Evolutionary conservation across 2,113 vertebrate genomes (phyloP).

Genomic region (Centropristis striata): DNA sequence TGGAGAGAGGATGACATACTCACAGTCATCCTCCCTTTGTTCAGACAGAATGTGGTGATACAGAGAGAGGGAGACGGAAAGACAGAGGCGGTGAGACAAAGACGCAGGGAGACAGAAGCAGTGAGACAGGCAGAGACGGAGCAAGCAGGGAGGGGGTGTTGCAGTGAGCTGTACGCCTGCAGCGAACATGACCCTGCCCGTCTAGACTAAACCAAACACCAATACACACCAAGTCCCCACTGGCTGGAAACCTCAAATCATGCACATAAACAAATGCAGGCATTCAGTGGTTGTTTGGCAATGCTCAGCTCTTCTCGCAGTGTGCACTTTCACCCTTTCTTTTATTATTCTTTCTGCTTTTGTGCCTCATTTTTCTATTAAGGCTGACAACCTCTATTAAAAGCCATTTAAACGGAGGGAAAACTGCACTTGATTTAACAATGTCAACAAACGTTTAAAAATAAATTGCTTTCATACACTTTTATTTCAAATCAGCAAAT

Average conservation of each 20-base stretch:
- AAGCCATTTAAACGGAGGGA: not conserved
- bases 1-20: not conserved
- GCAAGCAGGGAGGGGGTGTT: constrained; percentile 7
- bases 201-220: constrained; percentile 59
- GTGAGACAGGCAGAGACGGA: constrained; percentile 5
- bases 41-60: not conserved
- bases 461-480: not conserved
- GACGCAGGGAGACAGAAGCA: not conserved
- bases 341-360: constrained; percentile 9
- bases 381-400: constrained; percentile 4
- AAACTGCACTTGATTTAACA: not conserved
- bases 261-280: constrained; percentile 40
- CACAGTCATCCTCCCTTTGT: constrained; percentile 10
- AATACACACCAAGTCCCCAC: constrained; percentile 28
- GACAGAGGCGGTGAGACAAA: not conserved
- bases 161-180: constrained; percentile 43
- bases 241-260: constrained; percentile 38
- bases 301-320: not conserved
- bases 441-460: not conserved
- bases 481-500: constrained; percentile 10
- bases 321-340: not conserved
- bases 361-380: not conserved
- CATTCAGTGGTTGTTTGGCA: constrained; percentile 4
- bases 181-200: constrained; percentile 48
- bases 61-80: not conserved